phyloP scores from a whole-genome alignment of 2,888 invertebrate species.

The Epsilonema sp. region DNA sequence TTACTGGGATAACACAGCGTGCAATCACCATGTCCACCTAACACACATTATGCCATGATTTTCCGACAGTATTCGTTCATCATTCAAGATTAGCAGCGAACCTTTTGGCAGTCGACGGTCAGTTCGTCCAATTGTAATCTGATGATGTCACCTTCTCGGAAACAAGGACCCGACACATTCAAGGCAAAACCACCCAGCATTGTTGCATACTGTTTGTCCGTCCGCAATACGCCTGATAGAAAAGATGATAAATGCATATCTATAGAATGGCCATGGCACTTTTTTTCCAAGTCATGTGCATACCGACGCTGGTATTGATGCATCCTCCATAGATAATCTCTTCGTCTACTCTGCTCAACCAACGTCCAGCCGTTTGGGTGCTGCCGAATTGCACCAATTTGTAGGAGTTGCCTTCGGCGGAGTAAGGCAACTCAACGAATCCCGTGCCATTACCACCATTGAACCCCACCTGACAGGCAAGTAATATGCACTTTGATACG shows the following conservation, averaged over 20 bases:
- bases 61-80: too few species aligned
- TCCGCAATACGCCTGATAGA: conserved; percentile 7
- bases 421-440: conserved; percentile 14
- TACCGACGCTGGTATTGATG: conserved; percentile 27
- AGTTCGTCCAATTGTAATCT: conserved; percentile 34
- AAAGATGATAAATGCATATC: neutral
- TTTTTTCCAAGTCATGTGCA: neutral
- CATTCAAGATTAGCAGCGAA: too few species aligned
- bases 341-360: conserved; percentile 79
- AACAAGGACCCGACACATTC: conserved; percentile 86
- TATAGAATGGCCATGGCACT: too few species aligned
- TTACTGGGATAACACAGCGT: conserved; percentile 16
- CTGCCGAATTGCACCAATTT: conserved; percentile 16
- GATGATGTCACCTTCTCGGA: conserved; percentile 50
- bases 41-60: too few species aligned
- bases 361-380: conserved; percentile 44
- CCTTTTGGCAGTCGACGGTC: conserved; percentile 8
- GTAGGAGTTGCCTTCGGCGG: conserved; percentile 10
- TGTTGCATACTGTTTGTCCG: conserved; percentile 34
- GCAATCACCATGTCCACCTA: conserved; percentile 18
- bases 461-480: conserved; percentile 72
- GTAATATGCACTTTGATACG: too few species aligned
- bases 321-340: conserved; percentile 75
- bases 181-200: conserved; percentile 91
- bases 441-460: conserved; percentile 78